phyloP scores from a whole-genome alignment of 2,113 vertebrate species.

The Albula glossodonta region DNA sequence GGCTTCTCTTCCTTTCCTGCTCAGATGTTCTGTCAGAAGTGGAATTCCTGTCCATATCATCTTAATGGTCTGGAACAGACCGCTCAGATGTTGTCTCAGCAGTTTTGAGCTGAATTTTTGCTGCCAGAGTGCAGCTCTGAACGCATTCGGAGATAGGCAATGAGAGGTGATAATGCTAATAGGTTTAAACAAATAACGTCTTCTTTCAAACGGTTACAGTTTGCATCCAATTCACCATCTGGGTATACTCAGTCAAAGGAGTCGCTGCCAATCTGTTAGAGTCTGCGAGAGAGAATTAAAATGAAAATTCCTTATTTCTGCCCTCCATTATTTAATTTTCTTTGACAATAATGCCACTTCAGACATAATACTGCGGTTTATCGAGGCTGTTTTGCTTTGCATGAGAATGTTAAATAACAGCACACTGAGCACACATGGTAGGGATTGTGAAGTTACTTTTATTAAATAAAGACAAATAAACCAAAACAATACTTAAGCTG shows the following conservation, averaged over 20 bases:
- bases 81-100: background rate
- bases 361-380: slow-evolving; percentile 24
- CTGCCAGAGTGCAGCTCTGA: background rate
- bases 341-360: slow-evolving; percentile 1
- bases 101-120: background rate
- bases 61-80: background rate
- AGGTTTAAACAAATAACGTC: background rate
- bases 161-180: background rate
- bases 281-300: background rate
- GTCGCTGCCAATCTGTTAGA: background rate
- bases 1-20: background rate
- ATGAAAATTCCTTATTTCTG: background rate
- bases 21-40: background rate
- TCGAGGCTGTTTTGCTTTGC: background rate
- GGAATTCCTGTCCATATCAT: background rate
- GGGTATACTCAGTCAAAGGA: background rate
- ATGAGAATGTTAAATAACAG: slow-evolving; percentile 18
- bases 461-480: background rate
- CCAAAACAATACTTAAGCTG: background rate
- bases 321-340: background rate
- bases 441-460: slow-evolving; percentile 23
- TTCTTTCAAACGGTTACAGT: background rate
- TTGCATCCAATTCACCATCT: background rate
- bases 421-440: slow-evolving; percentile 44
- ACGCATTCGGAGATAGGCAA: background rate